Percentiles rank a stretch among this genome's conserved stretches.
phyloP scores from a whole-genome alignment of 2,888 invertebrate species.

The Fissipunctia ypsillon region DNA sequence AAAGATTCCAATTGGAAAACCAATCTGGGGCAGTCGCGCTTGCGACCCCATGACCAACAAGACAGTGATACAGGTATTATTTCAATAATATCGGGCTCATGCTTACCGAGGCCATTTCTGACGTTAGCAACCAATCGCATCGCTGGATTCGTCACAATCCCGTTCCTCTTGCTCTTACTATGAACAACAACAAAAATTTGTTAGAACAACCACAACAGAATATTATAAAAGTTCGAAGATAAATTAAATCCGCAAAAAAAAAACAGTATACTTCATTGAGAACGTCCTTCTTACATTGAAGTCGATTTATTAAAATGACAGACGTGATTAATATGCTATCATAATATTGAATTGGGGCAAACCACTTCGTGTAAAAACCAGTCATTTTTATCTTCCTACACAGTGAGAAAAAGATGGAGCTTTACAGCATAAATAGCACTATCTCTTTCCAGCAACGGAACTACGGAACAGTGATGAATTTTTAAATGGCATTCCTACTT shows the following conservation, averaged over 20 bases:
- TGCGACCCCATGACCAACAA: background rate
- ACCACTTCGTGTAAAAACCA: background rate
- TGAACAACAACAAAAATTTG: conserved; percentile 48
- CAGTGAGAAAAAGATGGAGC: background rate
- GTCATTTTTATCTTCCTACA: background rate
- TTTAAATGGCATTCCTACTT: background rate
- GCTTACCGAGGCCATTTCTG: conserved; percentile 93
- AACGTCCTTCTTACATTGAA: background rate
- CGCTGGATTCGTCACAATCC: conserved; percentile 96
- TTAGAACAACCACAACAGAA: background rate
- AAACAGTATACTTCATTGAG: background rate
- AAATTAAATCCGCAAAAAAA: background rate
- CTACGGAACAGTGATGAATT: background rate
- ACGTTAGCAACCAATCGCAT: conserved; percentile 95
- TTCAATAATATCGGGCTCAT: background rate
- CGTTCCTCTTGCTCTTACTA: conserved; percentile 94
- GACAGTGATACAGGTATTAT: background rate
- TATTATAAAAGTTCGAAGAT: background rate
- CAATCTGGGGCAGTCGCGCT: background rate
- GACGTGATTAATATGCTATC: background rate
- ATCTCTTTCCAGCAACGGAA: background rate
- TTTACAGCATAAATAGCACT: too few species aligned
- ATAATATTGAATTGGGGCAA: background rate
- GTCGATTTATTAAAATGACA: background rate
- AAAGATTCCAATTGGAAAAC: background rate